These are phyloP conservation scores for Tetragnatha versicolor DNA, from an alignment of 1,140 invertebrate species.

Conservation along the genomic window DNA sequence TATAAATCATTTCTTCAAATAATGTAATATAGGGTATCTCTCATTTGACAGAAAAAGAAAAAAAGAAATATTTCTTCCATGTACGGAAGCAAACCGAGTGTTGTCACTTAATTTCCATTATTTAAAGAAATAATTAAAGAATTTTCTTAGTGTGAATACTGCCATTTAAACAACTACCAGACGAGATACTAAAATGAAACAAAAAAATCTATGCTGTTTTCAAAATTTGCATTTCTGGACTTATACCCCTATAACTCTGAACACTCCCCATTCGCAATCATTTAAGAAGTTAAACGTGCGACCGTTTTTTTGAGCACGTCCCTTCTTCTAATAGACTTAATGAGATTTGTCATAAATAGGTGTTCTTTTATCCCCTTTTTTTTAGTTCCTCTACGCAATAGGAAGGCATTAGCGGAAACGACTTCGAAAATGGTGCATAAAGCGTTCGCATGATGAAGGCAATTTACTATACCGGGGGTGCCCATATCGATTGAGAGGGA, in stretches of 20 bases:
- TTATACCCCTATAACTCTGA: background rate
- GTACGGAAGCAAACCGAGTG: no score
- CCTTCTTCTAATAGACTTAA: constrained; percentile 12
- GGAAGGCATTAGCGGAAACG: constrained; percentile 24
- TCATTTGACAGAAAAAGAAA: no score
- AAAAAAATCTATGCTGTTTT: no score
- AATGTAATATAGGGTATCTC: no score
- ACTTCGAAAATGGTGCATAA: constrained; percentile 22
- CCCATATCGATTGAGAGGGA: constrained; percentile 23
- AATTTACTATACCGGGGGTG: no score
- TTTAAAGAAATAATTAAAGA: no score
- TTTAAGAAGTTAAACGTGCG: constrained; percentile 17
- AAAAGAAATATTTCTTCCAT: no score
- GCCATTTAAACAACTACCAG: background rate
- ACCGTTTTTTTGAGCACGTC: background rate
- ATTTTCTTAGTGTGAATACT: background rate
- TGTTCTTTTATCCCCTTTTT: no score
- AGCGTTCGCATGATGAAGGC: background rate
- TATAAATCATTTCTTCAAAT: no score
- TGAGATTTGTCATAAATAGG: constrained; percentile 41
- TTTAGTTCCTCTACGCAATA: background rate
- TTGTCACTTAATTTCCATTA: no score
- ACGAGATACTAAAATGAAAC: background rate
- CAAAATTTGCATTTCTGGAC: background rate
- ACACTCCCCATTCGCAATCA: constrained; percentile 16